Conservation (phyloP, 2,113 vertebrate genomes). For the Odontesthes bonariensis region DNA sequence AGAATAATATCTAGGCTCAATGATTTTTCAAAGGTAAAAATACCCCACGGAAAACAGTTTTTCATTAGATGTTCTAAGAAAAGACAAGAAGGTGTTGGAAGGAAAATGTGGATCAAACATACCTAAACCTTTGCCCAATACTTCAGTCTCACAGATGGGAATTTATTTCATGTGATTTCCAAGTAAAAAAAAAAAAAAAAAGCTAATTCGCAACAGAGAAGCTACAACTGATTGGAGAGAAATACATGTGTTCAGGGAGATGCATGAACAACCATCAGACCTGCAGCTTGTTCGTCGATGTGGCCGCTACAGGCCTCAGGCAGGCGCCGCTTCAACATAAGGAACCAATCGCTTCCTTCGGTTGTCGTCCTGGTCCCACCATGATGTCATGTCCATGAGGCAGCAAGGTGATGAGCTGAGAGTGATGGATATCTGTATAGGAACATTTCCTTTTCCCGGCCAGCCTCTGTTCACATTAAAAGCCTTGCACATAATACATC, state of each 20-base stretch:
- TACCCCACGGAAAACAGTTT: no score
- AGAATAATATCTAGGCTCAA: no score
- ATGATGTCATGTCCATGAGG: constrained; percentile 78
- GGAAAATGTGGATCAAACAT: no score
- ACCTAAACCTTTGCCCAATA: no score
- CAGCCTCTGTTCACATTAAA: constrained; percentile 81
- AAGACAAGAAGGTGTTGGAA: no score
- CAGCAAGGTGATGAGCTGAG: constrained; percentile 80
- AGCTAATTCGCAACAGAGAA: background rate
- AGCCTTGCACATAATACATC: constrained; percentile 80
- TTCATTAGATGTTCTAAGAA: no score
- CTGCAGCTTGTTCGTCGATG: constrained; percentile 58
- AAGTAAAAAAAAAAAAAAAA: constrained; percentile 16
- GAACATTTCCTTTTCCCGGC: constrained; percentile 80
- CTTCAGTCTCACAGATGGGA: background rate
- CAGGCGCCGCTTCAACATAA: constrained; percentile 62
- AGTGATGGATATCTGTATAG: constrained; percentile 85
- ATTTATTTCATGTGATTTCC: background rate
- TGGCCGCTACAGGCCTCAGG: constrained; percentile 52
- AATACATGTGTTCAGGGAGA: background rate
- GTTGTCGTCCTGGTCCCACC: constrained; percentile 46
- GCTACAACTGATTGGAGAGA: constrained; percentile 4
- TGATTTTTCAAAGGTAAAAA: no score
- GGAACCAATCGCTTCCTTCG: constrained; percentile 74
- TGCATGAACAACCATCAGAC: constrained; percentile 19